These are phyloP conservation scores for Brachypodius melanocephalos DNA, from an alignment of 2,113 vertebrate genomes.

Conservation along the genomic window DNA sequence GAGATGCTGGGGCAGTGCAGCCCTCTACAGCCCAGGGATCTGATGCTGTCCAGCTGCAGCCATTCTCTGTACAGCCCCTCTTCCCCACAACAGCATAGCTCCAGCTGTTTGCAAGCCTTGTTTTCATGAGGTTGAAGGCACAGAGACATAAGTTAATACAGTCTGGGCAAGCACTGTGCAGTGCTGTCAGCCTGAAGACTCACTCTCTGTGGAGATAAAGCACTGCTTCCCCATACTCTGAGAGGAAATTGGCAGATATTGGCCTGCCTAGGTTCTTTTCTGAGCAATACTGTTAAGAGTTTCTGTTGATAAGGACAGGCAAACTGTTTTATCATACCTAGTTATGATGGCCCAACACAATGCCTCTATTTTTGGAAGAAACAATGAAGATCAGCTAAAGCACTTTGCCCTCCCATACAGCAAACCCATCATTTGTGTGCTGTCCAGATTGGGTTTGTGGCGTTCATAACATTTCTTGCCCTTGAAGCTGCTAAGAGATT, in stretches of 20 bases:
- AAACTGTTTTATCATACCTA: not conserved
- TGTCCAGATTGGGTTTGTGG: not conserved
- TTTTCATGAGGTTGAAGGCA: not conserved
- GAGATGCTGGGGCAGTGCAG: not conserved
- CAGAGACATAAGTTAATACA: not conserved
- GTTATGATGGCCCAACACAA: not conserved
- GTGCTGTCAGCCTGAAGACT: not conserved
- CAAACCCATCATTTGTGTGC: not conserved
- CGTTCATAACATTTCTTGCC: not conserved
- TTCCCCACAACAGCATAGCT: not conserved
- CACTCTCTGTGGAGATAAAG: not conserved
- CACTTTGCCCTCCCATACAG: fast-evolving
- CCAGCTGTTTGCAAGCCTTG: not conserved
- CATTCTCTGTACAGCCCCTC: not conserved
- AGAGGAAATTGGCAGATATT: not conserved
- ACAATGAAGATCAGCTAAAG: not conserved
- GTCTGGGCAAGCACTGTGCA: not conserved
- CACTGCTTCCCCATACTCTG: not conserved
- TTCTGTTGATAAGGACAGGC: not conserved
- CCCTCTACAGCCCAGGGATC: not conserved
- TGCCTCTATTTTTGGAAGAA: not conserved
- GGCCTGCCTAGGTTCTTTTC: not conserved
- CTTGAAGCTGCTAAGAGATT: not conserved
- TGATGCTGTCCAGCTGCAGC: not conserved
- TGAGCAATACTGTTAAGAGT: not conserved